These are phyloP conservation scores for Gymnopithys bicolor DNA, from an alignment of 2,797 vertebrate species.

Conservation along the genomic window DNA sequence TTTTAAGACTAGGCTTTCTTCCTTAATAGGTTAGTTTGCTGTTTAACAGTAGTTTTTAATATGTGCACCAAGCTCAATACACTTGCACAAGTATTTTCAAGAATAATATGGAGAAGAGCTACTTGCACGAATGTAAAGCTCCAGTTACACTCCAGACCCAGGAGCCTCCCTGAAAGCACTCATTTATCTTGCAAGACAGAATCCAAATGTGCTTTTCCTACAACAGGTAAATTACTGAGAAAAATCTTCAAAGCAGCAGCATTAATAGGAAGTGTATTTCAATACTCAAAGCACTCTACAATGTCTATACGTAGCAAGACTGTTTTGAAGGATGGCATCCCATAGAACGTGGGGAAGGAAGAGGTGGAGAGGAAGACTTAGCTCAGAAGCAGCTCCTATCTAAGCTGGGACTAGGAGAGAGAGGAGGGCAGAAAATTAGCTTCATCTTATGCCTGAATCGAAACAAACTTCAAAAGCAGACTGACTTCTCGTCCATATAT, in stretches of 20 bases:
- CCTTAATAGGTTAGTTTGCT: background rate
- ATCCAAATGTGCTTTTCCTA: background rate
- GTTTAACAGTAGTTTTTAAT: background rate
- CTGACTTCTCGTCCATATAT: background rate
- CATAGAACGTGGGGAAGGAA: background rate
- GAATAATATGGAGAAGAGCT: background rate
- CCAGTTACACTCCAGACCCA: background rate
- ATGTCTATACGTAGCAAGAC: background rate
- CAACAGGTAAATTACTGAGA: background rate
- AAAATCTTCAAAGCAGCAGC: background rate
- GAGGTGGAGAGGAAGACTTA: background rate
- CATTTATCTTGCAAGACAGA: rapidly evolving
- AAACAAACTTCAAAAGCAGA: background rate
- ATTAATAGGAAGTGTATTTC: background rate
- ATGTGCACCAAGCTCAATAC: background rate
- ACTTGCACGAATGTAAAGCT: background rate
- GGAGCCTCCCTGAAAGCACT: background rate
- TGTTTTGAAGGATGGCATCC: background rate
- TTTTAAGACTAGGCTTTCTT: background rate
- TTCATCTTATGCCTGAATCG: background rate
- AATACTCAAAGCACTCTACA: background rate
- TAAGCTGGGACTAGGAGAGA: background rate
- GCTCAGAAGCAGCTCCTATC: background rate
- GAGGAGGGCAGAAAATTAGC: background rate
- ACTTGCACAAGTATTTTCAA: background rate